Conservation (phyloP, 2,113 vertebrate species). For the Nothocercus nigrocapillus region DNA sequence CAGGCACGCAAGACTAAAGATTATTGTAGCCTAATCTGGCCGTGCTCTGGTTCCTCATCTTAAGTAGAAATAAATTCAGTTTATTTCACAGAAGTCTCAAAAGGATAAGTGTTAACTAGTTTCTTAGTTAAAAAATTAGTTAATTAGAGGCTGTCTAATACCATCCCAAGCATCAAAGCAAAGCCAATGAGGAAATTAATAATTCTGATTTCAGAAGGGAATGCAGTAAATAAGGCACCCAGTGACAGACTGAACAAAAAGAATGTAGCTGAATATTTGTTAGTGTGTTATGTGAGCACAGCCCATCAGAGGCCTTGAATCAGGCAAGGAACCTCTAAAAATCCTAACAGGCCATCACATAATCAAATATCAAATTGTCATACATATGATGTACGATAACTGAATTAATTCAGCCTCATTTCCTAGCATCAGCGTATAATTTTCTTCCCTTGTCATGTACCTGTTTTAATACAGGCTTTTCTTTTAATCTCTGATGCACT, state of each 20-base stretch:
- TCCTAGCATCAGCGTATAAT: neutral
- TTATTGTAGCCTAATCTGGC: neutral
- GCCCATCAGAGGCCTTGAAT: neutral
- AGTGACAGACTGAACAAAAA: neutral
- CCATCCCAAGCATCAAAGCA: neutral
- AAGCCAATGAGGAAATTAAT: neutral
- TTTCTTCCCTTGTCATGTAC: neutral
- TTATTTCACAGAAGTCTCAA: neutral
- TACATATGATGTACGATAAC: neutral
- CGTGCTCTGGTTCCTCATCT: neutral
- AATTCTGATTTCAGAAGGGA: constrained; percentile 1
- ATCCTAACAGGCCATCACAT: neutral
- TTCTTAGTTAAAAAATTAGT: neutral
- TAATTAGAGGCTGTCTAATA: neutral
- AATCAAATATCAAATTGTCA: neutral
- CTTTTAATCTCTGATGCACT: neutral
- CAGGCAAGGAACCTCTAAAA: neutral
- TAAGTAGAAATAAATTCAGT: neutral
- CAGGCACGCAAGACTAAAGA: neutral
- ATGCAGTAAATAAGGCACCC: neutral
- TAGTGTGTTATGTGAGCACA: neutral
- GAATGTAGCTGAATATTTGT: neutral
- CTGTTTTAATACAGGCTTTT: neutral
- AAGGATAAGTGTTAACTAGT: neutral
- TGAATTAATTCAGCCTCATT: neutral